These are phyloP conservation scores for Cavia aperea DNA, from an alignment of 2,113 vertebrate species.

Conservation along the genomic window DNA sequence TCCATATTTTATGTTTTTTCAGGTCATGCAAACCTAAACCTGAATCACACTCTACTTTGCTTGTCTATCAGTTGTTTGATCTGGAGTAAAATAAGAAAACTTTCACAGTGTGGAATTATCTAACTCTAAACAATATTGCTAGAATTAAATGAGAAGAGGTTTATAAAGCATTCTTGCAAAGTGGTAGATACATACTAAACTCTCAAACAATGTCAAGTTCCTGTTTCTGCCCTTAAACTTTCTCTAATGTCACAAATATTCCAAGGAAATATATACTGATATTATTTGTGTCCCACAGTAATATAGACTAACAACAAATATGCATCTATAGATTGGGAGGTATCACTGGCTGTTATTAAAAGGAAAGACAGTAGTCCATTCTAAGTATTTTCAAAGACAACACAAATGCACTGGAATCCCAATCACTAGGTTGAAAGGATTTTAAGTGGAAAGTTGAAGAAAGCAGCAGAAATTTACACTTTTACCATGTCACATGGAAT, in stretches of 20 bases:
- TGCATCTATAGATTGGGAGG: not conserved
- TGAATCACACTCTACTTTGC: not conserved
- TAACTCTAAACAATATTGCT: not conserved
- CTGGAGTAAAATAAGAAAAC: not conserved
- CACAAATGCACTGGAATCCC: not conserved
- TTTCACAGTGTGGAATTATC: not conserved
- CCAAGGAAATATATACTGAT: not conserved
- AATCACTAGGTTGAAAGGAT: not conserved
- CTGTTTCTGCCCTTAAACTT: not conserved
- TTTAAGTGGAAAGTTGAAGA: not conserved
- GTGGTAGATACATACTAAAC: not conserved
- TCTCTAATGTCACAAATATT: not conserved
- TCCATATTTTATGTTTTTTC: not conserved
- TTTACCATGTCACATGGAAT: not conserved
- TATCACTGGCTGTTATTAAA: not conserved
- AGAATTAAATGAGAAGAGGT: not conserved
- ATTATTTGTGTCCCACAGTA: not conserved
- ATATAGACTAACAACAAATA: not conserved
- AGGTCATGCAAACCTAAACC: not conserved
- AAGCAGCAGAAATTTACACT: not conserved
- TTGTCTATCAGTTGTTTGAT: not conserved
- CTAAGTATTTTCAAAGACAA: not conserved
- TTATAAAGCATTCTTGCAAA: not conserved
- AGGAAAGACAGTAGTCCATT: not conserved
- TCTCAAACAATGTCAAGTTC: not conserved